Evolutionary conservation across 2,888 invertebrate genomes (phyloP), one percentile per base, ranked within the genome.

Genomic region (Cosmia pyralina): DNA sequence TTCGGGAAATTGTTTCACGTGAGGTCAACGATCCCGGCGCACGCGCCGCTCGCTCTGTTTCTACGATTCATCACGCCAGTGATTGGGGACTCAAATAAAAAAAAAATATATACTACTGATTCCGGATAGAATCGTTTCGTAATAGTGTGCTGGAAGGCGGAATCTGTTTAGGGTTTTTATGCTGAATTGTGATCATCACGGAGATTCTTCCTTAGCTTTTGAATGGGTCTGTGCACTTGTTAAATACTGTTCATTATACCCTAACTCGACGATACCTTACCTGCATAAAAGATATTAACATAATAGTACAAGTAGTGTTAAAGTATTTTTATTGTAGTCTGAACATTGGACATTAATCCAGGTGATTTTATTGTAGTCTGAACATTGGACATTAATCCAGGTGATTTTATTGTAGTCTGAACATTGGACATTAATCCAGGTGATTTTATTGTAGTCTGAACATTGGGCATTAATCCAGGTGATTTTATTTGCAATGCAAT

Each of bases 61-160:
- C 91, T 90, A 89, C 91, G 87, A 92, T 91, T 92, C 92, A 93
- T 91, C 91, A 91, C 89, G 90, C 87, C 81, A 74, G 79, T 72
- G 81, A 86, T 85, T 84, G 87, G 87, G 86, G 87, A 86, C 82
- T 79, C 77, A 67, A 79, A 79, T 77, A 77, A 83, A 87, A 85
- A 82, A 83, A 78, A 69, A 38, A 38, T 38, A 52, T 72, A 75
- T 55, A 79, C 79, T 75, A 72, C 73, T 67, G 77, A 81, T 72
- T 75, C 79, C 62, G 74, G 74, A 81, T 69, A 65, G 74, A 79
- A 73, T 41, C 34, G 74, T 82, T 82, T 75, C 75, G 77, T 80
- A 87, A 82, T 82, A 76, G 38, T 72, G 63, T 48, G 50, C 60
- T 64, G 65, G 60, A 50, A 69, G 70, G 44, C 53, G 46, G 19